Evolutionary conservation across 1,140 invertebrate species (phyloP).

Genomic region (Bursaphelenchus mucronatus): DNA sequence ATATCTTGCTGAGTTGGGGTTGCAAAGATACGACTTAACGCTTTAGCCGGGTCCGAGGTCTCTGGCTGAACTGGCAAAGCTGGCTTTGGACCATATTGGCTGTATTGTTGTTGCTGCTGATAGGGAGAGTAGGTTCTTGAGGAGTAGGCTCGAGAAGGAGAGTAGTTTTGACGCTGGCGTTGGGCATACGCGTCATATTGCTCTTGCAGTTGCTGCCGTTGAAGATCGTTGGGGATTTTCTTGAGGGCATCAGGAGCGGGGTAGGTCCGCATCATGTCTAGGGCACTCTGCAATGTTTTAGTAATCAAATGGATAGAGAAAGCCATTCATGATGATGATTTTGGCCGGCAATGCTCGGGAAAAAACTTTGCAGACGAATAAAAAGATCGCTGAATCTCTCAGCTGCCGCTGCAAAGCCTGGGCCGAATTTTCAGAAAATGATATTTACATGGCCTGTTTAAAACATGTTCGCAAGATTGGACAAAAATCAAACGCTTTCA

Average conservation of each 20-base stretch:
- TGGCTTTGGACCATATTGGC: conserved; percentile 5
- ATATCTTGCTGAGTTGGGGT: conserved; percentile 31
- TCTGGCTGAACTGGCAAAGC: background rate
- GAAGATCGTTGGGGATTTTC: conserved; percentile 16
- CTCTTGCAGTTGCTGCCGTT: conserved; percentile 13
- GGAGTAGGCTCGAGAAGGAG: conserved; percentile 3
- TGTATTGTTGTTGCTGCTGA: background rate
- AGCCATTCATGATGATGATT: too few relatives aligned
- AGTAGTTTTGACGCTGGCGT: conserved; percentile 1
- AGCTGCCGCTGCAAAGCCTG: too few relatives aligned
- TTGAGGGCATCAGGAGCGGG: conserved; percentile 22
- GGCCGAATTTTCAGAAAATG: too few relatives aligned
- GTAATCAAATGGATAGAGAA: too few relatives aligned
- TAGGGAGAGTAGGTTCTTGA: conserved; percentile 8
- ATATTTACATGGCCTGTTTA: too few relatives aligned
- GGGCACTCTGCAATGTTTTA: conserved; percentile 19
- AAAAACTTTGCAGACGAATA: too few relatives aligned
- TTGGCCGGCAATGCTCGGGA: too few relatives aligned
- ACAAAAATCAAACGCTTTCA: too few relatives aligned
- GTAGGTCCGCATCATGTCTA: conserved; percentile 38
- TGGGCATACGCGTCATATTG: background rate
- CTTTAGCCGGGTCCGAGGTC: background rate
- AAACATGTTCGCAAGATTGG: too few relatives aligned
- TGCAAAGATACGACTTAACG: conserved; percentile 22
- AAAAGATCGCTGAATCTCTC: too few relatives aligned